These are phyloP conservation scores for Pseudomyrmex dendroicus DNA, from an alignment of 1,140 invertebrate species.

Conservation along the genomic window DNA sequence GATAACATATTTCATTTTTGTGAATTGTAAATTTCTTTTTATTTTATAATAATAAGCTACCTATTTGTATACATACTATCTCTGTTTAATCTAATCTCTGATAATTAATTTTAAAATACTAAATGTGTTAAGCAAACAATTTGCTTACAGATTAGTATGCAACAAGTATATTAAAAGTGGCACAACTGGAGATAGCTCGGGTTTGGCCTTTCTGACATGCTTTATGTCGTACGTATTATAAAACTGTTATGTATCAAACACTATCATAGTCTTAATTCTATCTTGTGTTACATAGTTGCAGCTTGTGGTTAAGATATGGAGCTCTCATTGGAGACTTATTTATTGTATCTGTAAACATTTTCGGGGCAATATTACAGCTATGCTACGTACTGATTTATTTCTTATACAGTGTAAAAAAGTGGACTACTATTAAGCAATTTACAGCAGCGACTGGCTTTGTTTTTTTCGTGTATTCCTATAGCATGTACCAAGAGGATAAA, in stretches of 20 bases:
- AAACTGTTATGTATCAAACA: neutral
- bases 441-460: conserved; percentile 80
- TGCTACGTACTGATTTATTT: conserved; percentile 88
- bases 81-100: neutral
- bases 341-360: conserved; percentile 89
- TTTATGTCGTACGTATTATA: conserved; percentile 89
- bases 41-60: neutral
- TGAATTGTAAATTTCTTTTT: neutral
- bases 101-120: conserved; percentile 52
- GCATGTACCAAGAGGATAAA: conserved; percentile 79
- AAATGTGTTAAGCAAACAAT: conserved; percentile 60
- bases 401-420: conserved; percentile 88
- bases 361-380: conserved; percentile 88
- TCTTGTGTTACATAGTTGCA: conserved; percentile 84
- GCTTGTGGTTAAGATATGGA: conserved; percentile 90
- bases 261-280: conserved; percentile 11
- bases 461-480: conserved; percentile 83
- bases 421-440: conserved; percentile 84
- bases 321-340: conserved; percentile 88
- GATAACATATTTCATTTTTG: conserved; percentile 6
- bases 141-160: conserved; percentile 87
- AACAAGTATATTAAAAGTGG: conserved; percentile 88
- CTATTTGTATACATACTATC: neutral
- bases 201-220: conserved; percentile 91
- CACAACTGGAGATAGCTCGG: conserved; percentile 89